These are phyloP conservation scores for Pemphredon lugubris DNA, from an alignment of 2,888 invertebrate species.

Conservation along the genomic window DNA sequence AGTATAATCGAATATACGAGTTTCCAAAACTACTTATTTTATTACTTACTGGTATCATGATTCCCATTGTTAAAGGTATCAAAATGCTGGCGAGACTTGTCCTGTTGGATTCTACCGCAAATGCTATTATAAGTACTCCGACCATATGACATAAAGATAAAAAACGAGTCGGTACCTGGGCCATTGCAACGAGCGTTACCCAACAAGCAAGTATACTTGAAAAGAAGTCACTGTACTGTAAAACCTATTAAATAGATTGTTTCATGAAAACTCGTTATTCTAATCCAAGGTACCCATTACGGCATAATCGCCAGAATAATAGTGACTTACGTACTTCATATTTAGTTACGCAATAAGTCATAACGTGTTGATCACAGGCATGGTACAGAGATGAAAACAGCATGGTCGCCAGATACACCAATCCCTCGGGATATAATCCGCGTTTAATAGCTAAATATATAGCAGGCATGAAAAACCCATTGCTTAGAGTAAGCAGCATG, in stretches of 20 bases:
- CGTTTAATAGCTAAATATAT: constrained; percentile 82
- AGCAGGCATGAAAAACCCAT: constrained; percentile 84
- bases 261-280: constrained; percentile 1
- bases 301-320: too few species aligned
- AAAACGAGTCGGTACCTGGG: constrained; percentile 79
- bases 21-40: constrained; percentile 7
- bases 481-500: constrained; percentile 83
- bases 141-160: constrained; percentile 82
- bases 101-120: constrained; percentile 82
- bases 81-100: constrained; percentile 82
- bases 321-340: constrained; percentile 75
- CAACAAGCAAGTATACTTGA: constrained; percentile 84
- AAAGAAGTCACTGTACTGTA: constrained; percentile 84
- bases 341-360: constrained; percentile 79
- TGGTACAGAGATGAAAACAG: constrained; percentile 84
- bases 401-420: constrained; percentile 84
- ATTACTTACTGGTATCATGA: constrained; percentile 74
- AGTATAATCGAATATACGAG: not conserved
- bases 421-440: constrained; percentile 82
- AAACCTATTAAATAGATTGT: constrained; percentile 74
- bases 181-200: constrained; percentile 84
- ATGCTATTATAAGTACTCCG: constrained; percentile 82
- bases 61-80: constrained; percentile 80
- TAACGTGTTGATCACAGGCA: constrained; percentile 83
- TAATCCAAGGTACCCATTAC: too few species aligned